These are phyloP conservation scores for Carcina quercana DNA, from an alignment of 2,888 invertebrate species.

Conservation along the genomic window DNA sequence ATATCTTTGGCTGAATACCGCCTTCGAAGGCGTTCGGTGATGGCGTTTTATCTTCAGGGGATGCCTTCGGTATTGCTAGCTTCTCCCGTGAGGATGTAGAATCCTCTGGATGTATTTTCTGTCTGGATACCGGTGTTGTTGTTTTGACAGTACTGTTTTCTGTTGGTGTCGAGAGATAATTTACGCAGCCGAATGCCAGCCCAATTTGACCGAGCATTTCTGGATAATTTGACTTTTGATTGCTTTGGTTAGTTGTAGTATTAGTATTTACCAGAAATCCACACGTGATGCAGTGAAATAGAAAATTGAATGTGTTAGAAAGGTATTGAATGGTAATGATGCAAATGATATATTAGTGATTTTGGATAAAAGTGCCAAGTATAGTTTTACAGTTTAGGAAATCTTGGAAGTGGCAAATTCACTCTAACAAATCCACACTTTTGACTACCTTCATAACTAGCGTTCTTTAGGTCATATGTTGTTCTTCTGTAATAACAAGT, in stretches of 20 bases:
- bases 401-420: constrained; percentile 12
- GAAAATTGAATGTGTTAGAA: constrained; percentile 19
- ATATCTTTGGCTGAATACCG: constrained; percentile 65
- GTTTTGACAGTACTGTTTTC: constrained; percentile 29
- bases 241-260: constrained; percentile 41
- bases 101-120: constrained; percentile 61
- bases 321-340: constrained; percentile 3
- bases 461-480: constrained; percentile 71
- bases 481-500: constrained; percentile 68
- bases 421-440: constrained; percentile 48
- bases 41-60: constrained; percentile 55
- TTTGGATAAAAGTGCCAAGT: constrained; percentile 2
- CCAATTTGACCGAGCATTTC: constrained; percentile 73
- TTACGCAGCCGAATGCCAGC: constrained; percentile 68
- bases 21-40: constrained; percentile 39
- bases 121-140: constrained; percentile 40
- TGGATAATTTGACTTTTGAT: constrained; percentile 69
- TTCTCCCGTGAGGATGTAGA: constrained; percentile 48
- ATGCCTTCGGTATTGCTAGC: constrained; percentile 44
- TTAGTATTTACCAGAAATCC: constrained; percentile 21
- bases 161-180: constrained; percentile 57
- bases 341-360: constrained; percentile 15
- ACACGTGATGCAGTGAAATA: constrained; percentile 38
- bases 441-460: constrained; percentile 66
- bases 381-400: constrained; percentile 4